Percentiles rank a stretch among this genome's conserved stretches.
phyloP scores from a whole-genome alignment of 2,888 invertebrate species.

The Pandemis heparana region DNA sequence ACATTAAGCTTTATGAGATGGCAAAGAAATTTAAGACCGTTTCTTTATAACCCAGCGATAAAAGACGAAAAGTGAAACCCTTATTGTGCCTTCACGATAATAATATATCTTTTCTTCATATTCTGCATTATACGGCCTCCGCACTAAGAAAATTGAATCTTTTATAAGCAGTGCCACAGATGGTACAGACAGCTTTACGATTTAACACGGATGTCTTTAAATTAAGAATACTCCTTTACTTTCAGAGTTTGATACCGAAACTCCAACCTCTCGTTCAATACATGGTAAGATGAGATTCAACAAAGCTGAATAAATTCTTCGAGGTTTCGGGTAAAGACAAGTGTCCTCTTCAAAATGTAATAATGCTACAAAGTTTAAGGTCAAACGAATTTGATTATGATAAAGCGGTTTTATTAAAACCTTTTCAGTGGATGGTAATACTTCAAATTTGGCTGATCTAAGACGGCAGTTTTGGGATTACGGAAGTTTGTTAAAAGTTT shows the following conservation, averaged over 20 bases:
- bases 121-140: neutral
- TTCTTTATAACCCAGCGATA: neutral
- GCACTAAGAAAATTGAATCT: constrained; percentile 16
- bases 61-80: neutral
- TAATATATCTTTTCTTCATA: constrained; percentile 10
- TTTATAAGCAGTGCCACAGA: constrained; percentile 26
- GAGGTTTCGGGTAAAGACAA: neutral
- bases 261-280: neutral
- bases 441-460: neutral
- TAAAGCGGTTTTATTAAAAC: constrained; percentile 14
- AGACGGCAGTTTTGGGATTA: neutral
- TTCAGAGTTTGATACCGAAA: constrained; percentile 8
- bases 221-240: neutral
- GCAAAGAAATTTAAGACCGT: neutral
- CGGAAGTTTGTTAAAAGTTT: neutral
- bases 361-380: constrained; percentile 7
- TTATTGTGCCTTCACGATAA: constrained; percentile 1
- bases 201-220: constrained; percentile 5
- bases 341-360: constrained; percentile 9
- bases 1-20: neutral
- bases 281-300: constrained; percentile 12
- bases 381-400: constrained; percentile 12
- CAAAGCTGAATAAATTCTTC: constrained; percentile 7
- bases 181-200: constrained; percentile 13
- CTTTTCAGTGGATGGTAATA: neutral